A percentile compares a stretch with the other conserved stretches of the same genome.
phyloP scores from a whole-genome alignment of 2,113 vertebrate species.

The Pundamilia nyererei region DNA sequence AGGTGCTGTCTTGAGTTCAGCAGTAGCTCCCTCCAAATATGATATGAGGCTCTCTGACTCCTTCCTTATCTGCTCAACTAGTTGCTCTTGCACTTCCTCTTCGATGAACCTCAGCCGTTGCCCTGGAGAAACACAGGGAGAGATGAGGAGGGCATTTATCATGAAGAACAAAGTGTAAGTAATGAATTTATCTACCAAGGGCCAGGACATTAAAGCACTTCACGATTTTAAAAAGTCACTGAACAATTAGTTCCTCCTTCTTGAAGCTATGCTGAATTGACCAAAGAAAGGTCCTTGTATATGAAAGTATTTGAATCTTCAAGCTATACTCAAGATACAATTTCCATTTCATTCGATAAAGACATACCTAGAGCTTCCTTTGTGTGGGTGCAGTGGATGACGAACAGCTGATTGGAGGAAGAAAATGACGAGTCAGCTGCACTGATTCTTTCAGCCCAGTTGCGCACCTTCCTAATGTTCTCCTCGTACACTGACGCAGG shows the following conservation, averaged over 20 bases:
- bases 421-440: constrained; percentile 33
- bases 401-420: constrained; percentile 68
- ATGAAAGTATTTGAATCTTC: background rate
- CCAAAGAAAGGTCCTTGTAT: background rate
- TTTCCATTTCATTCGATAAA: background rate
- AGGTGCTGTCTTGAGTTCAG: constrained; percentile 52
- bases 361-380: constrained; percentile 65
- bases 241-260: background rate
- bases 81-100: constrained; percentile 51
- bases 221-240: background rate
- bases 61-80: constrained; percentile 55
- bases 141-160: background rate
- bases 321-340: background rate
- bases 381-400: constrained; percentile 50
- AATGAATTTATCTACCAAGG: background rate
- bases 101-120: constrained; percentile 52
- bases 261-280: background rate
- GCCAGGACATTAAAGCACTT: background rate
- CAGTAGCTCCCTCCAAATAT: constrained; percentile 53
- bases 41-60: constrained; percentile 54
- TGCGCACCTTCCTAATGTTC: constrained; percentile 47
- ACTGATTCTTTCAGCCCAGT: constrained; percentile 56
- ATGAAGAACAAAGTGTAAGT: background rate
- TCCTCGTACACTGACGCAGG: constrained; percentile 52
- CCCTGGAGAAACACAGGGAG: constrained; percentile 45